A percentile compares a stretch with the other conserved stretches of the same genome.
Evolutionary conservation across 2,797 vertebrate genomes (phyloP).

Genomic region (Decapterus maruadsi): DNA sequence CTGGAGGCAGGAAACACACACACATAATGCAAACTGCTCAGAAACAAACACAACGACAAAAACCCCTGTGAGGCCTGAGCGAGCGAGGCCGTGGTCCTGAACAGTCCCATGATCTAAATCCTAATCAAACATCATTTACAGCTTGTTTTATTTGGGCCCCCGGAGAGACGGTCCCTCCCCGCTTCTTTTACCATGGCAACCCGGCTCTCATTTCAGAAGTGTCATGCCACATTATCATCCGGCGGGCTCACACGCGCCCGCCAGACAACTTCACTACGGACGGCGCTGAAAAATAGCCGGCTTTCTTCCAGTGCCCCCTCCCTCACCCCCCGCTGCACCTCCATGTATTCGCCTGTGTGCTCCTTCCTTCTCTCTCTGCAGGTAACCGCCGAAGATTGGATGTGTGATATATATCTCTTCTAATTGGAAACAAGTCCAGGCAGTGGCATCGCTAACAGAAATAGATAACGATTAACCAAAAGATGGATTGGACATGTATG

Average conservation of each 20-base stretch:
- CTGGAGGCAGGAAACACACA: neutral
- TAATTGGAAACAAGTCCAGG: conserved; percentile 72
- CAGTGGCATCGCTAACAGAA: conserved; percentile 57
- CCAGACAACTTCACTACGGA: conserved; percentile 95
- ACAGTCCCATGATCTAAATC: conserved; percentile 98
- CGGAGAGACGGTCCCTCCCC: conserved; percentile 93
- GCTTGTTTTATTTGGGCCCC: conserved; percentile 99
- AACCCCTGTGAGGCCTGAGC: conserved; percentile 49
- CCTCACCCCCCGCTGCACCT: conserved; percentile 65
- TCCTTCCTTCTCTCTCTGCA: conserved; percentile 63
- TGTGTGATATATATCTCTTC: conserved; percentile 68
- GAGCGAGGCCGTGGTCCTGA: conserved; percentile 80
- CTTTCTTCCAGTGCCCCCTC: conserved; percentile 53
- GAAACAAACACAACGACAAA: conserved; percentile 55
- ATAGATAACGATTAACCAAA: conserved; percentile 68
- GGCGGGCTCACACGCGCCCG: conserved; percentile 91
- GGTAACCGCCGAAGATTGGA: conserved; percentile 63
- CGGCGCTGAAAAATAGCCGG: conserved; percentile 87
- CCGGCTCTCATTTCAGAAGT: conserved; percentile 99
- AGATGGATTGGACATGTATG: conserved; percentile 71
- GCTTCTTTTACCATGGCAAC: conserved; percentile 96
- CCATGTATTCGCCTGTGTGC: conserved; percentile 37
- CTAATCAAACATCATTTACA: conserved; percentile 99
- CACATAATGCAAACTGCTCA: conserved; percentile 7
- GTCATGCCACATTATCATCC: conserved; percentile 99